Evolutionary conservation across 2,888 invertebrate genomes (phyloP), one percentile per base, ranked within the genome.

Genomic region (Labia minor): DNA sequence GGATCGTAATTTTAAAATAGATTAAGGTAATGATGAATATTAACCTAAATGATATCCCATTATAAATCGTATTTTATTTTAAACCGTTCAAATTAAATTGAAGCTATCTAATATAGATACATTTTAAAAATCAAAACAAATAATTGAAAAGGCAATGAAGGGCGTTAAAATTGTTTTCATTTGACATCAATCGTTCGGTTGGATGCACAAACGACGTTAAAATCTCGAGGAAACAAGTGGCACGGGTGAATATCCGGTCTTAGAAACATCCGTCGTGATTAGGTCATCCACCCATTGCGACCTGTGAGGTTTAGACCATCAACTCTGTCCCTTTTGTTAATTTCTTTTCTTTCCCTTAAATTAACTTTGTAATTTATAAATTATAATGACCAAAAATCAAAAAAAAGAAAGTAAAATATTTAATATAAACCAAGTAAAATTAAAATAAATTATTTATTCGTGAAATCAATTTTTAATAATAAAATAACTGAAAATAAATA

Each of bases 111-210:
- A n/a, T 49, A 16, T 4, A 16, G 49, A 49, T 49, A n/a, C 14
- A 33, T 33, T 49, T 3, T 8, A 16, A 14, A n/a, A 16, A 49
- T 49, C 16, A n/a, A n/a, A 11, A 4, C 14, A 3, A 49, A 16
- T 49, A 49, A 49, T 3, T 49, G n/a, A 14, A 49, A 33, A 49
- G 49, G 14, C 49, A 49, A n/a, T 49, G 49, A 49, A 49, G 49
- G 49, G 49, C 49, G 49, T 49, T 49, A 49, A 49, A 49, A 49
- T 49, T 11, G 49, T n/a, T 16, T 14, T 49, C 49, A 49, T 49
- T 49, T 49, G 49, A 49, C 49, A 49, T 49, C 49, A 49, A 49
- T 49, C 49, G 49, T 49, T 49, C 49, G 49, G n/a, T 49, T 49
- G 49, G 49, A 11, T 49, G 16, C n/a, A n/a, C 49, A 49, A 49